Base-by-base conservation (phyloP, 2,888 invertebrate genomes). In the Bellardia bayeri region DNA sequence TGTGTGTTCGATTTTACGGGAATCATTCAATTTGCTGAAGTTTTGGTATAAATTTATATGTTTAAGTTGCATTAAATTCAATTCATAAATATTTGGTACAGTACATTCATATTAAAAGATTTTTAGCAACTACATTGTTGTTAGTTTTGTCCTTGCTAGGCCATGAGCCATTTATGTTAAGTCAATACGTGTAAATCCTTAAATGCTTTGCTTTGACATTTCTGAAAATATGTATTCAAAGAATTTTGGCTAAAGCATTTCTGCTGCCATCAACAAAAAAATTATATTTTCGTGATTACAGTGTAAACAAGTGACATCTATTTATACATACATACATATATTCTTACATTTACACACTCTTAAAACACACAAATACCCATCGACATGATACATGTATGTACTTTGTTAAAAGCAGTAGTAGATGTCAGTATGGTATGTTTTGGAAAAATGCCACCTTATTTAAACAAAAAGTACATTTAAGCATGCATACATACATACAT, bases 361-460 rank as follows among this genome's bases (percentile, higher is more conserved):
- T 8, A 23, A 30, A 49, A 68, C 45, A 30, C 30, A 45, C 45
- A 45, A 33, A 13, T 30, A 45, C 23, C 13, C 14, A 23, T 68
- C 13, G 64, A 68, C 42, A 49, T 37, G 13, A 45, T 4, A 45
- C 45, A 45, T 45, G 45, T 30, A 6, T 16, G 42, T 42, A 16
- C 14, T 11, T 37, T 51, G 54, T 37, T 14, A 49, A 33, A 58
- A 58, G 54, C 33, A 54, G 13, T 54, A 71, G 45, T 49, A 68
- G n/a, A 68, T 49, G 68, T 49, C 68, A 68, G 16, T 30, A 37
- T 71, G 69, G 51, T 37, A 54, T 54, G n/a, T 69, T 71, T 71
- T 71, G 69, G 69, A 71, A 71, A 37, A 33, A 4, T 71, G 69
- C 69, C 69, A 71, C 69, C 54, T 61, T 61, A 14, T 7, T 14